These are phyloP conservation scores for Troglohyphantes excavatus DNA, from an alignment of 2,888 invertebrate genomes.

Conservation along the genomic window DNA sequence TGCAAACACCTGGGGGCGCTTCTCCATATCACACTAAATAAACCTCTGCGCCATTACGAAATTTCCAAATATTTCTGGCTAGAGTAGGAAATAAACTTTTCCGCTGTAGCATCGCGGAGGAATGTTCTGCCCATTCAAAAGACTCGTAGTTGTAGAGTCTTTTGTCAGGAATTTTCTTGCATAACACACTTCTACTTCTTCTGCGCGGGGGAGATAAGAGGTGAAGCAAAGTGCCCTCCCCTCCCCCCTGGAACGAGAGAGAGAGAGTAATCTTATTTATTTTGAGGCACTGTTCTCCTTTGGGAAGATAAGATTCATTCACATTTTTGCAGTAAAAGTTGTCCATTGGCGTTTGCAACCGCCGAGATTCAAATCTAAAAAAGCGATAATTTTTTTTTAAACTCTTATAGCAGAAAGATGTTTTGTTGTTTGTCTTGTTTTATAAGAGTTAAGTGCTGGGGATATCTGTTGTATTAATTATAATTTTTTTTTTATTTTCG, in stretches of 20 bases:
- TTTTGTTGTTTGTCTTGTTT: too few relatives aligned
- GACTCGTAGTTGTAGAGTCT: conserved; percentile 12
- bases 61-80: too few relatives aligned
- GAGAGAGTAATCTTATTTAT: conserved; percentile 48
- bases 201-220: neutral
- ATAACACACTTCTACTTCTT: neutral
- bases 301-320: conserved; percentile 63
- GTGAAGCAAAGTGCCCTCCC: neutral
- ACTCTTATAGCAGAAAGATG: too few relatives aligned
- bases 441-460: too few relatives aligned
- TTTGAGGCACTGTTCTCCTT: conserved; percentile 8
- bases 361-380: neutral
- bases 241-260: neutral
- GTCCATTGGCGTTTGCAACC: neutral
- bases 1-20: too few relatives aligned
- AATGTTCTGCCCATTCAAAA: conserved; percentile 3
- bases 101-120: too few relatives aligned
- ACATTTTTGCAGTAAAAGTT: conserved; percentile 43
- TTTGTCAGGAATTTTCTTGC: conserved; percentile 41
- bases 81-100: too few relatives aligned
- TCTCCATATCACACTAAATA: too few relatives aligned
- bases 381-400: too few relatives aligned
- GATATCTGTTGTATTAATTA: too few relatives aligned
- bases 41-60: too few relatives aligned
- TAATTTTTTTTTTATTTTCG: too few relatives aligned